These are phyloP conservation scores for Todus mexicanus DNA, from an alignment of 2,797 vertebrate genomes.

Conservation along the genomic window DNA sequence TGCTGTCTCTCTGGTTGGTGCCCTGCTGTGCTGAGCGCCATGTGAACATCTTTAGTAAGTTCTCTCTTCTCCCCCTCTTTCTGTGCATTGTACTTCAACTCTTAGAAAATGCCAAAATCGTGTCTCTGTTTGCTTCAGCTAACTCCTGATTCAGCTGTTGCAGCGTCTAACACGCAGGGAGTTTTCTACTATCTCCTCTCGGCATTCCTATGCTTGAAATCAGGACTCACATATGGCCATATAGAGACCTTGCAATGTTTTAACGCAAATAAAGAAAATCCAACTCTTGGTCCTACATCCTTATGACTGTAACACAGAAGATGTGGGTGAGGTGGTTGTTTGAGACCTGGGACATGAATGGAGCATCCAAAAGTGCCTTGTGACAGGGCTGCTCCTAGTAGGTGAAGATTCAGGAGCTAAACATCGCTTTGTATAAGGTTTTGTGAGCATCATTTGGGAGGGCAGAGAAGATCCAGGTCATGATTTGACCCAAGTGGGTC, in stretches of 20 bases:
- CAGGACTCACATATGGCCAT: neutral
- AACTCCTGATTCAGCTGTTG: neutral
- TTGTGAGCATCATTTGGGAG: neutral
- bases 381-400: neutral
- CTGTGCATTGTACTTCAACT: neutral
- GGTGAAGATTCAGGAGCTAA: neutral
- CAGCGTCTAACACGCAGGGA: neutral
- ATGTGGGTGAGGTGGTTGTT: neutral
- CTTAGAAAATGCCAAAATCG: neutral
- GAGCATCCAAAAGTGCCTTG: neutral
- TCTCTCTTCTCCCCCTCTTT: neutral
- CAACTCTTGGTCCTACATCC: neutral
- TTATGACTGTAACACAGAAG: neutral
- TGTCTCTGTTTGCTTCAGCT: conserved; percentile 16
- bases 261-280: conserved; percentile 13
- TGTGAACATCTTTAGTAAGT: neutral
- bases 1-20: accelerated
- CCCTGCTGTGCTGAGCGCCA: neutral
- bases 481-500: neutral
- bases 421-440: neutral
- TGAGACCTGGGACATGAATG: neutral
- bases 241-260: neutral
- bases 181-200: neutral
- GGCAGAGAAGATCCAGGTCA: neutral
- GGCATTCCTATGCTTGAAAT: conserved; percentile 16